Conservation (phyloP, 2,113 vertebrate genomes). For the Amblyopsis rosae region DNA sequence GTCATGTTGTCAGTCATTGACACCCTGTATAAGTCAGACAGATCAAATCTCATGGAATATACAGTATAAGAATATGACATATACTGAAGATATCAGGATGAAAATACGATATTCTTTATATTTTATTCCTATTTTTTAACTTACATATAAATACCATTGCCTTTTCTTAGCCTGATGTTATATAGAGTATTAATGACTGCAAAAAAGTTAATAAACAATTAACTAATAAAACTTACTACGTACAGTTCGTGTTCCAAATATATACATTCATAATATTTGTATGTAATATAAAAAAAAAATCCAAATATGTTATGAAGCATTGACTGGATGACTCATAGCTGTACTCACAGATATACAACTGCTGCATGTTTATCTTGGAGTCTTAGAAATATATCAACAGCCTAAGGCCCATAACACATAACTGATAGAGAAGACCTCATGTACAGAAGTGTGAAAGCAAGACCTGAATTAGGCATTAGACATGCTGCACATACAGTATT, state of each 20-base stretch:
- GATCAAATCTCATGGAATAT: neutral
- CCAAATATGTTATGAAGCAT: too few species aligned
- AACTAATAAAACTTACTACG: neutral
- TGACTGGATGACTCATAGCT: too few species aligned
- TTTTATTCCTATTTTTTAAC: neutral
- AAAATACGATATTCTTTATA: constrained; percentile 7
- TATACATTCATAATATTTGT: too few species aligned
- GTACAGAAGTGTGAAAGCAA: too few species aligned
- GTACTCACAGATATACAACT: too few species aligned
- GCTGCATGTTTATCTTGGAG: too few species aligned
- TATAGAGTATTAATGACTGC: neutral
- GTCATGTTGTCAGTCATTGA: neutral
- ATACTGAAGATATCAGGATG: neutral
- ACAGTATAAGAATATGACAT: neutral
- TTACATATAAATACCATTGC: neutral
- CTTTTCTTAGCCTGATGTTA: neutral
- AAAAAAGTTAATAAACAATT: neutral
- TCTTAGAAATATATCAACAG: too few species aligned
- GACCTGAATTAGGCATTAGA: too few species aligned
- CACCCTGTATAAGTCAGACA: neutral
- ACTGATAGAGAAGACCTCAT: too few species aligned
- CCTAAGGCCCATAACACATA: too few species aligned
- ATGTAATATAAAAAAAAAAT: too few species aligned
- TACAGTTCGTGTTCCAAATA: too few species aligned
- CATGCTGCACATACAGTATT: neutral